Conservation (phyloP, 1,140 invertebrate species). For the Marisa cornuarietis region DNA sequence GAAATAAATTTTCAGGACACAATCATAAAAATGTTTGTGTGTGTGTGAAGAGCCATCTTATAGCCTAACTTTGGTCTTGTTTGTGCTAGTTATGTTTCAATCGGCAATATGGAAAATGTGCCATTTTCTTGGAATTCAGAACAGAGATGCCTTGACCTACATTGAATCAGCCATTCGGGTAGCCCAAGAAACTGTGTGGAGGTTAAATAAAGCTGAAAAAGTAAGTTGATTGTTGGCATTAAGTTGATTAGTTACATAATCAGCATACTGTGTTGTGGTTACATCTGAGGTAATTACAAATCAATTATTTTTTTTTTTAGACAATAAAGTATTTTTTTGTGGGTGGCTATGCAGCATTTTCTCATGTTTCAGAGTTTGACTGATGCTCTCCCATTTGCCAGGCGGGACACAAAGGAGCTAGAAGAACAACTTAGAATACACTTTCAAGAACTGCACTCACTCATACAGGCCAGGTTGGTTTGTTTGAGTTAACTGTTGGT, state of each 20-base stretch:
- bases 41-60: too few species aligned
- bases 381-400: background rate
- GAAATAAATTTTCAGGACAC: too few species aligned
- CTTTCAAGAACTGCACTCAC: background rate
- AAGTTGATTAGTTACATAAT: too few species aligned
- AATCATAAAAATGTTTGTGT: too few species aligned
- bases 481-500: background rate
- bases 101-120: background rate
- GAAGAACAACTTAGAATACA: background rate
- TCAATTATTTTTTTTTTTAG: too few species aligned
- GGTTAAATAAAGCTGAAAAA: slow-evolving; percentile 45
- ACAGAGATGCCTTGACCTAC: slow-evolving; percentile 40
- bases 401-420: background rate
- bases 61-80: too few species aligned
- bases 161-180: slow-evolving; percentile 49
- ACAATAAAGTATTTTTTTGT: too few species aligned
- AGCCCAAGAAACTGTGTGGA: slow-evolving; percentile 43
- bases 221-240: slow-evolving; percentile 17
- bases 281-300: too few species aligned
- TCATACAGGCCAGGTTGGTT: slow-evolving; percentile 5
- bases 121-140: slow-evolving; percentile 39
- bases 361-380: background rate
- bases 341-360: too few species aligned
- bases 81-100: background rate
- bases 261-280: too few species aligned